Percentiles rank a stretch among this genome's conserved stretches.
Conservation (phyloP, 1,140 invertebrate species). For the Rhagoletis zephyria region DNA sequence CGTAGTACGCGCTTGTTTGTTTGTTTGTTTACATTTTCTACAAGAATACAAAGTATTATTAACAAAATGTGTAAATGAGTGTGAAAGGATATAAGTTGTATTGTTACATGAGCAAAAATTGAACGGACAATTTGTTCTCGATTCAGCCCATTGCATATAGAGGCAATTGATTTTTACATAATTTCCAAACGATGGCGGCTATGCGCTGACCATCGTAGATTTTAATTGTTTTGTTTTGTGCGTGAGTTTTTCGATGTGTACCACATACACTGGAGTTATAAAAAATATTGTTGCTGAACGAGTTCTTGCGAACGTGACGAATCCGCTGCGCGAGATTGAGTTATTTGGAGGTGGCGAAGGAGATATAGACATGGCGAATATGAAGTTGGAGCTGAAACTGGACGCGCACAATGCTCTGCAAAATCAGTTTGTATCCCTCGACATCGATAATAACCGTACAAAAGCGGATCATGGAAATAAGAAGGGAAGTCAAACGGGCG, state of each 20-base stretch:
- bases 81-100: background rate
- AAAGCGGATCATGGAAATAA: background rate
- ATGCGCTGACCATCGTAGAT: background rate
- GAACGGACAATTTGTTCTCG: background rate
- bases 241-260: background rate
- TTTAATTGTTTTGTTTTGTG: conserved; percentile 50
- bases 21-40: conserved; percentile 40
- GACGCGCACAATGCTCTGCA: background rate
- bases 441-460: background rate
- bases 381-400: background rate
- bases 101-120: background rate
- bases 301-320: background rate
- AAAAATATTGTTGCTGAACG: conserved; percentile 11
- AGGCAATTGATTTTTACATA: conserved; percentile 49
- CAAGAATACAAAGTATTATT: conserved; percentile 18
- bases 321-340: background rate
- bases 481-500: conserved; percentile 7
- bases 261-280: conserved; percentile 12
- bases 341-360: background rate
- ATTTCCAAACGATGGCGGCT: conserved; percentile 11
- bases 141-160: background rate
- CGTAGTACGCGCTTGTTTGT: conserved; percentile 27
- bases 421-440: background rate
- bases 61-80: conserved; percentile 13
- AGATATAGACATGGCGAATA: background rate